A percentile compares a stretch with the other conserved stretches of the same genome.
These are phyloP conservation scores for Plectrocnemia conspersa DNA, from an alignment of 1,140 invertebrate genomes.

Conservation along the genomic window DNA sequence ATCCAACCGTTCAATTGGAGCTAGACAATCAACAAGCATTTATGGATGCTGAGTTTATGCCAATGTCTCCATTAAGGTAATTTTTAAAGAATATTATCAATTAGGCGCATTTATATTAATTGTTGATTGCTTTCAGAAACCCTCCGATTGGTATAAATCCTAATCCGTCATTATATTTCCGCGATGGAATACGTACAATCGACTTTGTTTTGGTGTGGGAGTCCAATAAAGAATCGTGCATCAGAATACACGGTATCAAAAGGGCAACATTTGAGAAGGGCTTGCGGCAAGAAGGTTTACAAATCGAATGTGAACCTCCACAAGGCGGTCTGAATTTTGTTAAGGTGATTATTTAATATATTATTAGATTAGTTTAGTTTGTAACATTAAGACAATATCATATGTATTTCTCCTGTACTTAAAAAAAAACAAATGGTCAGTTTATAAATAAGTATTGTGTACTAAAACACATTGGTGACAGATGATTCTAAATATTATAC, in stretches of 20 bases:
- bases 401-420: too few relatives aligned
- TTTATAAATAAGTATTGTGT: too few relatives aligned
- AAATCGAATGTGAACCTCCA: slow-evolving; percentile 60
- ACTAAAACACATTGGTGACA: too few relatives aligned
- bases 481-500: too few relatives aligned
- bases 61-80: slow-evolving; percentile 19
- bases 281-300: slow-evolving; percentile 61
- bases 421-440: too few relatives aligned
- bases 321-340: slow-evolving; percentile 63
- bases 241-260: slow-evolving; percentile 45
- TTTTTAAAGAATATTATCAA: neutral
- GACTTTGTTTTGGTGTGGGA: slow-evolving; percentile 78
- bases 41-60: slow-evolving; percentile 15
- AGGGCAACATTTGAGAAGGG: slow-evolving; percentile 62
- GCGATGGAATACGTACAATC: slow-evolving; percentile 63
- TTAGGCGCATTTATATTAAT: neutral
- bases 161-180: slow-evolving; percentile 59
- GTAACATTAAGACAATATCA: too few relatives aligned
- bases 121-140: slow-evolving; percentile 2
- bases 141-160: neutral
- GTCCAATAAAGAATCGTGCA: slow-evolving; percentile 47
- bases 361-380: too few relatives aligned
- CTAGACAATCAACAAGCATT: slow-evolving; percentile 14
- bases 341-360: slow-evolving; percentile 52
- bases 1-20: too few relatives aligned